Evolutionary conservation across 2,113 vertebrate species (phyloP).

Genomic region (Percopsis transmontana): DNA sequence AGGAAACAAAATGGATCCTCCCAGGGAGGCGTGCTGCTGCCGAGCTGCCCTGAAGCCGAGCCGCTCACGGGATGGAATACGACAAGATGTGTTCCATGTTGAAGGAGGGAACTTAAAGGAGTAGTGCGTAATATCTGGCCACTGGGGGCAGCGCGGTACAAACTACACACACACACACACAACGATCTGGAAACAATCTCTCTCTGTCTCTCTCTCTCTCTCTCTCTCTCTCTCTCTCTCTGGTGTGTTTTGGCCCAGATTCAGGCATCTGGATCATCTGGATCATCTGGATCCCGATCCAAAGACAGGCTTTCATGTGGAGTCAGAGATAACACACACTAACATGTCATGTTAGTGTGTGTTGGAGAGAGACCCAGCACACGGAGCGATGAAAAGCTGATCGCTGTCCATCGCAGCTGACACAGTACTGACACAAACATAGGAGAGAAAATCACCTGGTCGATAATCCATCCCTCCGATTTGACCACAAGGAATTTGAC

Average conservation of each 20-base stretch:
- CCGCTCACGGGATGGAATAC: no score
- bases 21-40: no score
- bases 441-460: not conserved
- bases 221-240: not conserved
- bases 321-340: slow-evolving; percentile 34
- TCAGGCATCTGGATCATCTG: not conserved
- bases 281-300: slow-evolving; percentile 23
- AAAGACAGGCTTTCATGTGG: slow-evolving; percentile 52
- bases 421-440: not conserved
- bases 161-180: slow-evolving; percentile 2
- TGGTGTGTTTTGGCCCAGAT: not conserved
- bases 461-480: no score
- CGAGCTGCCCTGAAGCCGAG: no score
- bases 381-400: slow-evolving; percentile 14
- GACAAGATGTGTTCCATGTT: no score
- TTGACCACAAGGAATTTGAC: no score
- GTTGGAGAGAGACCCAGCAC: slow-evolving; percentile 20
- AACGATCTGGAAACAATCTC: not conserved
- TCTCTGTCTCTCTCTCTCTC: not conserved
- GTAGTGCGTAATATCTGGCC: no score
- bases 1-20: no score
- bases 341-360: slow-evolving; percentile 39
- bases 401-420: no score
- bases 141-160: not conserved
- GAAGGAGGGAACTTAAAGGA: not conserved